A percentile compares a stretch with the other conserved stretches of the same genome.
These are phyloP conservation scores for Sandelia bainsii DNA, from an alignment of 2,797 vertebrate genomes.

Conservation along the genomic window DNA sequence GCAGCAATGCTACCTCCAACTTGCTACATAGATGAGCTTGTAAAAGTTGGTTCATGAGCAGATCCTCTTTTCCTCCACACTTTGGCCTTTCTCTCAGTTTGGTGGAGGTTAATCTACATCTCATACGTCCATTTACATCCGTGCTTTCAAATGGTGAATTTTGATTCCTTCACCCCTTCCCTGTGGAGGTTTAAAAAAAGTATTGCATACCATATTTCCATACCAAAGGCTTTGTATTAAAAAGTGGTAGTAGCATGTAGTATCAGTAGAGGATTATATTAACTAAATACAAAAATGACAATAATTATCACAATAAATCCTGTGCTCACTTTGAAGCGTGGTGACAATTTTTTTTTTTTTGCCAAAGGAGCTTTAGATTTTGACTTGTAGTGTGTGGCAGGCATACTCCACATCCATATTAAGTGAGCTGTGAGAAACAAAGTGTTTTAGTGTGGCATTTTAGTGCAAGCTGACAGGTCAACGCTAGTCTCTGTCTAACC, in stretches of 20 bases:
- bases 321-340: background rate
- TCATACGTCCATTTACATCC: no score
- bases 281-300: background rate
- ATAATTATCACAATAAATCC: constrained; percentile 5
- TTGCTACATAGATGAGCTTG: no score
- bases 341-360: constrained; percentile 20
- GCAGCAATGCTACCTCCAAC: no score
- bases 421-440: constrained; percentile 43
- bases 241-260: background rate
- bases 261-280: background rate
- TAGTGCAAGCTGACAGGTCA: constrained; percentile 63
- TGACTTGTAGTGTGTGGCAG: constrained; percentile 25
- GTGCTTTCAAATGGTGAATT: no score
- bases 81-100: no score
- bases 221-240: background rate
- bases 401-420: constrained; percentile 37
- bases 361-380: constrained; percentile 10
- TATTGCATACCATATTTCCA: no score
- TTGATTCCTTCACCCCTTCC: no score
- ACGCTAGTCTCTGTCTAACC: constrained; percentile 49
- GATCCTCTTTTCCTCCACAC: no score
- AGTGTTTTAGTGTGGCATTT: constrained; percentile 64
- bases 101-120: no score
- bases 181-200: no score
- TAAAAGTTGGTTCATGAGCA: no score